These are phyloP conservation scores for Agriopis aurantiaria DNA, from an alignment of 2,888 invertebrate genomes.

Conservation along the genomic window DNA sequence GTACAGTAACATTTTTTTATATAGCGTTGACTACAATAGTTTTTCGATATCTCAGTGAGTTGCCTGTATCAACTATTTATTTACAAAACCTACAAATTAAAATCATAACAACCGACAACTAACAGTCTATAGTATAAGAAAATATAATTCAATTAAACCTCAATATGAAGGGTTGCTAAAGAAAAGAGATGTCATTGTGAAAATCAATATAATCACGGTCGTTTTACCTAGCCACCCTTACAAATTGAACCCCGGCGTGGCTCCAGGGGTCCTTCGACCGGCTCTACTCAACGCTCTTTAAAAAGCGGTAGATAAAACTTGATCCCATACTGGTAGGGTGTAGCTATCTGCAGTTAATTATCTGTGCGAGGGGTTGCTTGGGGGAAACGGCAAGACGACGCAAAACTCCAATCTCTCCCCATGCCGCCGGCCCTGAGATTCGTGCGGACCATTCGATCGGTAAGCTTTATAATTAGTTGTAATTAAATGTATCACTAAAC, in stretches of 20 bases:
- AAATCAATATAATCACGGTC: constrained; percentile 83
- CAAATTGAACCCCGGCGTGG: constrained; percentile 80
- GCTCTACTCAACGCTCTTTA: constrained; percentile 69
- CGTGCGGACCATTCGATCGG: constrained; percentile 68
- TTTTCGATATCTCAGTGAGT: not conserved
- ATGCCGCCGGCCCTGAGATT: constrained; percentile 65
- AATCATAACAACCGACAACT: too few relatives aligned
- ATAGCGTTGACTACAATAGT: not conserved
- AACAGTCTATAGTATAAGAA: not conserved
- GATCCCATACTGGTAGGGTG: constrained; percentile 68
- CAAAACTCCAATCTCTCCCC: constrained; percentile 75
- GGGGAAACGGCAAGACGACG: constrained; percentile 66
- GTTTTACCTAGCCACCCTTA: constrained; percentile 78
- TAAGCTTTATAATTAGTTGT: constrained; percentile 80
- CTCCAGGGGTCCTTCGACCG: constrained; percentile 61
- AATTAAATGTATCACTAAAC: constrained; percentile 76
- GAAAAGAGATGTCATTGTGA: constrained; percentile 69
- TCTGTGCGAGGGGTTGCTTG: constrained; percentile 73
- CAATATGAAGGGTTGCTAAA: constrained; percentile 53
- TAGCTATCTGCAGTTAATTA: constrained; percentile 85
- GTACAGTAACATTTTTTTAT: constrained; percentile 3
- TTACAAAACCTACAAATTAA: too few relatives aligned
- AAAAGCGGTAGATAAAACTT: constrained; percentile 81
- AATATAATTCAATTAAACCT: constrained; percentile 33
- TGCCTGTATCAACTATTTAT: too few relatives aligned